Evolutionary conservation across 2,797 vertebrate genomes (phyloP).

Genomic region (Fistularia tabacaria): DNA sequence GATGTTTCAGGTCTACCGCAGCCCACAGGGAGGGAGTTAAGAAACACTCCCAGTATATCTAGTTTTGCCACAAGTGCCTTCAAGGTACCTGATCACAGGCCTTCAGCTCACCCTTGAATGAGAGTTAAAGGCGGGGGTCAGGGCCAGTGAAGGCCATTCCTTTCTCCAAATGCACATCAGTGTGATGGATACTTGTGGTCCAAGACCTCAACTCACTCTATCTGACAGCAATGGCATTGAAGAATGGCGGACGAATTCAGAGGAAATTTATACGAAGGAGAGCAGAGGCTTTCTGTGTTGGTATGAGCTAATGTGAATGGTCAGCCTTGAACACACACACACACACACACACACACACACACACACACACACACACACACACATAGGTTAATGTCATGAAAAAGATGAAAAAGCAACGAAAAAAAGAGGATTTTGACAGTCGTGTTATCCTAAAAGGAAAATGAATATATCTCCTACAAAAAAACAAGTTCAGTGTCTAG

Average conservation of each 20-base stretch:
- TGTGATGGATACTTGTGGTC: constrained; percentile 52
- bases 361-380: constrained; percentile 17
- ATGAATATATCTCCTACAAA: constrained; percentile 42
- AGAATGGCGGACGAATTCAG: constrained; percentile 33
- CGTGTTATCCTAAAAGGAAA: constrained; percentile 37
- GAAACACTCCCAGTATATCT: constrained; percentile 10
- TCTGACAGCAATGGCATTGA: constrained; percentile 42
- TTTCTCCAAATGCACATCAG: constrained; percentile 31
- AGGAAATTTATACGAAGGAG: constrained; percentile 47
- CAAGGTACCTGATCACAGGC: constrained; percentile 15
- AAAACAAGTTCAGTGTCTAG: constrained; percentile 23
- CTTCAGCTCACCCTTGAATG: constrained; percentile 14
- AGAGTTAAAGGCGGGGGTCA: constrained; percentile 8
- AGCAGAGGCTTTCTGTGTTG: constrained; percentile 46
- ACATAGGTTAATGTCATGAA: not conserved
- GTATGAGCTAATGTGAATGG: constrained; percentile 61
- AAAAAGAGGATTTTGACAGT: no score
- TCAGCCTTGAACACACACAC: constrained; percentile 14
- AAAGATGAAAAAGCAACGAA: no score
- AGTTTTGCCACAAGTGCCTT: not conserved
- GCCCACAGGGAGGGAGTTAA: constrained; percentile 11
- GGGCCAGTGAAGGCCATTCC: constrained; percentile 17
- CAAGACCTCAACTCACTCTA: constrained; percentile 39
- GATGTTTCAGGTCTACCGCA: not conserved
- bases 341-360: constrained; percentile 8